Base-by-base conservation (phyloP, 2,113 vertebrate genomes). In the Sylvilagus bachmani region DNA sequence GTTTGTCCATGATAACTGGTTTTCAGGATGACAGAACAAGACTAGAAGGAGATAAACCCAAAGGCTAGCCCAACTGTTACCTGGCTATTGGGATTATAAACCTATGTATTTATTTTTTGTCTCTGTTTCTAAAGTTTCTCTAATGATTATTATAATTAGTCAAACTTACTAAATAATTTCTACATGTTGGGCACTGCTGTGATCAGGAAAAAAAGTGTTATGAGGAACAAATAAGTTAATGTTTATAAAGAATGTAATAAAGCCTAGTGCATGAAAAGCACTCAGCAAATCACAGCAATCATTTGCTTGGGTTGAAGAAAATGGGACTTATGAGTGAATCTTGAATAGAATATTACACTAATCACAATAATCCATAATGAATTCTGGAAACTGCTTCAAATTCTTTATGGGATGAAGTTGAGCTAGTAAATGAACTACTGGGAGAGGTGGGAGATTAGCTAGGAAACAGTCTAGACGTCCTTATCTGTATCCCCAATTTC, bases 181-280 rank as follows among this genome's bases (percentile, higher is more conserved):
- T 85, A 84, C 17, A 85, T 86, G 85, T 75, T 73, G 95, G 79
- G 38, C 49, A 94, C n/a, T 93, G 6, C n/a, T 96, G 27, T 77
- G 81, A 96, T 82, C 53, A 95, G 93, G 88, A 90, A 94, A 95
- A 89, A 86, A 66, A 38, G 51, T 67, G 55, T 80, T 93, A 82
- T 89, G 31, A 96, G 70, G 17, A 83, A 51, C 92, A 95, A 96
- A 95, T 70, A 71, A 88, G 10, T 58, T 95, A 81, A 82, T 71
- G n/a, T 86, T 92, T 96, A 90, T 78, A 94, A 87, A 96, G 38
- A 53, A 38, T 51, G 64, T 95, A 96, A 86, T 49, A 89, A 44
- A 53, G 10, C 14, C 16, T 89, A 31, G 27, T 66, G 0, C 24
- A 89, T 92, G 82, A 94, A 95, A 95, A 83, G 33, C 10, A 86